A percentile compares a stretch with the other conserved stretches of the same genome.
Evolutionary conservation across 2,113 vertebrate species (phyloP).

Genomic region (Otolemur garnettii): DNA sequence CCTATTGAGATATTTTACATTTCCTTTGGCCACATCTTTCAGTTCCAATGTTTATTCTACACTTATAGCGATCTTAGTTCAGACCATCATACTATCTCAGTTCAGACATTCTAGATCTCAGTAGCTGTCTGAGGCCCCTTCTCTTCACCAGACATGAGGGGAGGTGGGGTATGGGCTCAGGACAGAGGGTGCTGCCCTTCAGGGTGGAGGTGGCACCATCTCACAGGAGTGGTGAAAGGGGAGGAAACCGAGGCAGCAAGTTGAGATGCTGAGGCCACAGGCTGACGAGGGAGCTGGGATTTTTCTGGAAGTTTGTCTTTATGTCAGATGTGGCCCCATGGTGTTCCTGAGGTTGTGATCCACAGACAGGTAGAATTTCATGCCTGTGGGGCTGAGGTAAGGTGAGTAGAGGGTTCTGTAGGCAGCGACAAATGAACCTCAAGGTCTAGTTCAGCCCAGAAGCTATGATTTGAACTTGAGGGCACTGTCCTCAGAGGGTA

Average conservation of each 20-base stretch:
- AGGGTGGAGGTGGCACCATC: neutral
- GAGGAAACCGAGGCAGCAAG: neutral
- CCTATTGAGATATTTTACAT: neutral
- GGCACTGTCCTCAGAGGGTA: no score
- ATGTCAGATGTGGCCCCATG: neutral
- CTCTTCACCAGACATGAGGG: neutral
- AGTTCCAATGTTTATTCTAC: neutral
- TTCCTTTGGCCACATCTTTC: neutral
- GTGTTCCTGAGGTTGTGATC: neutral
- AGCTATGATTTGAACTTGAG: neutral
- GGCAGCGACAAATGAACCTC: neutral
- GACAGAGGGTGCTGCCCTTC: no score
- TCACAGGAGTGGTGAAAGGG: neutral
- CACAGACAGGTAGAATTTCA: rapidly evolving
- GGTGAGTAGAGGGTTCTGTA: neutral
- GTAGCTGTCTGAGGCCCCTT: neutral
- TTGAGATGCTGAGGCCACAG: neutral
- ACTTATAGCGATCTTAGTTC: no score
- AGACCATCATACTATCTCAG: neutral
- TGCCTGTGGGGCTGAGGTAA: no score
- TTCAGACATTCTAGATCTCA: neutral
- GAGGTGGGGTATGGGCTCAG: neutral
- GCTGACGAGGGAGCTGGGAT: neutral
- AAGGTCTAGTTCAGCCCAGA: neutral
- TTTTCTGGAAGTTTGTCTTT: neutral